Conservation (phyloP, 2,888 invertebrate genomes). For the Drosophila lacicola region DNA sequence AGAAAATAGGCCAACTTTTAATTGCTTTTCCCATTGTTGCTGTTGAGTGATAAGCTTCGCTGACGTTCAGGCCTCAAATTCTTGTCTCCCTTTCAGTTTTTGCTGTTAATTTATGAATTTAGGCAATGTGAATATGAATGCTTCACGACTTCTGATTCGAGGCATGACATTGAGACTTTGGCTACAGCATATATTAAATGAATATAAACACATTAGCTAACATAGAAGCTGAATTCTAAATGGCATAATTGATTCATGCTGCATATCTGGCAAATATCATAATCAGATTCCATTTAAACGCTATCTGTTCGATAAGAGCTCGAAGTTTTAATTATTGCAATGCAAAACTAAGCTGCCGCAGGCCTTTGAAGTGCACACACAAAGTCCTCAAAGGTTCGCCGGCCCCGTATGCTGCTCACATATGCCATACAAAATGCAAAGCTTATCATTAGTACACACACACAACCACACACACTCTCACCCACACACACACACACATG, state of each 20-base stretch:
- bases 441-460: constrained; percentile 34
- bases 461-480: neutral
- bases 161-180: neutral
- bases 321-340: constrained; percentile 13
- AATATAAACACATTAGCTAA: neutral
- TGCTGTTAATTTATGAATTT: constrained; percentile 26
- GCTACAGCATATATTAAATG: neutral
- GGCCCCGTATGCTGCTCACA: constrained; percentile 34
- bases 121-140: constrained; percentile 7
- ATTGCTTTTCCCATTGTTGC: constrained; percentile 72
- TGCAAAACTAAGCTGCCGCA: neutral
- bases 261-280: constrained; percentile 8
- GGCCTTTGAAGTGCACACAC: constrained; percentile 16
- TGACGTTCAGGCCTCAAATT: constrained; percentile 25
- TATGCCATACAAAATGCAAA: constrained; percentile 29
- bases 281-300: neutral
- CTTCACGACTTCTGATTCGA: constrained; percentile 10
- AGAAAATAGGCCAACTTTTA: constrained; percentile 50
- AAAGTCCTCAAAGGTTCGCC: constrained; percentile 37
- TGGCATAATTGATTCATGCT: constrained; percentile 2
- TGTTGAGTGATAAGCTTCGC: constrained; percentile 25
- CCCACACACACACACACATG: constrained; percentile 16
- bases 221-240: too few relatives aligned
- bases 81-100: constrained; percentile 25
- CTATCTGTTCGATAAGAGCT: constrained; percentile 14